These are phyloP conservation scores for Dasypogon diadema DNA, from an alignment of 2,888 invertebrate genomes.

Conservation along the genomic window DNA sequence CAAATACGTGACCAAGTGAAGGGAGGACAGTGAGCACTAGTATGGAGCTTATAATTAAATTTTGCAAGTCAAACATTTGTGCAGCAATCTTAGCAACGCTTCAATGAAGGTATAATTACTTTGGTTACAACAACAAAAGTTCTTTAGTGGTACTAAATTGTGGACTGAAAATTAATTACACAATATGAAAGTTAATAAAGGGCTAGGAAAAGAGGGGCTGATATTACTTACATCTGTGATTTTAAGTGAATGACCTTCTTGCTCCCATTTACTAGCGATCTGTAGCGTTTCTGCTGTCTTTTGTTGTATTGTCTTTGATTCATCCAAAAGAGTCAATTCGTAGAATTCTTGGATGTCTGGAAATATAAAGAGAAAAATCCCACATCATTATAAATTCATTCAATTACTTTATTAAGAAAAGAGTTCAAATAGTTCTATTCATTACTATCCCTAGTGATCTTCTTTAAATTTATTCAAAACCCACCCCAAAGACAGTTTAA, in stretches of 20 bases:
- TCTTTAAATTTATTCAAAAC: no score
- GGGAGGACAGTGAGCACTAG: not conserved
- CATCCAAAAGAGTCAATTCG: conserved; percentile 95
- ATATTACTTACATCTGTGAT: conserved; percentile 66
- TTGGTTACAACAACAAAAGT: not conserved
- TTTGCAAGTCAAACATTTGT: conserved; percentile 21
- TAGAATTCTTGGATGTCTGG: conserved; percentile 99
- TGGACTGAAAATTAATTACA: not conserved
- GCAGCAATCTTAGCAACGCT: not conserved
- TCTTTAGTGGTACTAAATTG: not conserved
- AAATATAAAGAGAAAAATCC: conserved; percentile 63
- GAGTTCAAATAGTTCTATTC: no score
- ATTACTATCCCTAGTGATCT: no score
- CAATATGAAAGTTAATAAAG: not conserved
- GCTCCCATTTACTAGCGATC: conserved; percentile 95
- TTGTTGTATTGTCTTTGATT: conserved; percentile 93
- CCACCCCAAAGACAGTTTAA: no score
- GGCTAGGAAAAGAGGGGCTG: no score
- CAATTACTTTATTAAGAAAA: no score
- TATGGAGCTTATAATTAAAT: not conserved
- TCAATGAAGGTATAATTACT: not conserved
- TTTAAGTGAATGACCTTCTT: conserved; percentile 68
- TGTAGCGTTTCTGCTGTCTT: conserved; percentile 96
- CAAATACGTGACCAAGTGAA: no score
- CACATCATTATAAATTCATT: no score